Conservation (phyloP, 2,113 vertebrate genomes). For the Sorex araneus region DNA sequence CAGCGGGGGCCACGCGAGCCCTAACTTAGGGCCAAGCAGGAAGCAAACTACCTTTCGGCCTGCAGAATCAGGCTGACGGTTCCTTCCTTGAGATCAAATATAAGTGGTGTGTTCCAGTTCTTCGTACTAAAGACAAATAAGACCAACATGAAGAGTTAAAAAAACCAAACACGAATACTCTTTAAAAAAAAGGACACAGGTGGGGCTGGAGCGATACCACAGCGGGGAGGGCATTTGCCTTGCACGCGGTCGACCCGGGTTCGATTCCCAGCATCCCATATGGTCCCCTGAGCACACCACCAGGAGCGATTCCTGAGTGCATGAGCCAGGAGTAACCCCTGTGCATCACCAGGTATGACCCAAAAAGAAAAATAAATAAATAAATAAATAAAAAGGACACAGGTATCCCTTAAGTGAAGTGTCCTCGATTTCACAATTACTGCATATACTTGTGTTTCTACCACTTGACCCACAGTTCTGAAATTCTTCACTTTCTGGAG, state of each 20-base stretch:
- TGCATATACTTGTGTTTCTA: slow-evolving; percentile 40
- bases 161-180: background rate
- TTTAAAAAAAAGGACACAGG: background rate
- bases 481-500: slow-evolving; percentile 9
- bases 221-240: too few relatives aligned
- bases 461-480: background rate
- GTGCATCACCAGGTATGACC: too few relatives aligned
- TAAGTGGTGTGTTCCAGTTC: slow-evolving; percentile 99
- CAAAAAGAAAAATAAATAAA: too few relatives aligned
- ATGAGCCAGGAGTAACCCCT: too few relatives aligned
- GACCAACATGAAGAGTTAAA: background rate
- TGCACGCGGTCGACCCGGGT: too few relatives aligned
- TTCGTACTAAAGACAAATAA: slow-evolving; percentile 90
- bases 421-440: slow-evolving; percentile 48
- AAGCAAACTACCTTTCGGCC: slow-evolving; percentile 93
- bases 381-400: background rate
- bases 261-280: too few relatives aligned
- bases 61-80: slow-evolving; percentile 97
- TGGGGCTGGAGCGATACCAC: too few relatives aligned
- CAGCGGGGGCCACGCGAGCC: background rate
- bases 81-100: slow-evolving; percentile 98
- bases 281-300: too few relatives aligned
- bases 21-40: slow-evolving; percentile 53
- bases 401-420: slow-evolving; percentile 37
- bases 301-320: too few relatives aligned